Percentiles rank a stretch among this genome's conserved stretches.
These are phyloP conservation scores for Arion vulgaris DNA, from an alignment of 1,140 invertebrate genomes.

Conservation along the genomic window DNA sequence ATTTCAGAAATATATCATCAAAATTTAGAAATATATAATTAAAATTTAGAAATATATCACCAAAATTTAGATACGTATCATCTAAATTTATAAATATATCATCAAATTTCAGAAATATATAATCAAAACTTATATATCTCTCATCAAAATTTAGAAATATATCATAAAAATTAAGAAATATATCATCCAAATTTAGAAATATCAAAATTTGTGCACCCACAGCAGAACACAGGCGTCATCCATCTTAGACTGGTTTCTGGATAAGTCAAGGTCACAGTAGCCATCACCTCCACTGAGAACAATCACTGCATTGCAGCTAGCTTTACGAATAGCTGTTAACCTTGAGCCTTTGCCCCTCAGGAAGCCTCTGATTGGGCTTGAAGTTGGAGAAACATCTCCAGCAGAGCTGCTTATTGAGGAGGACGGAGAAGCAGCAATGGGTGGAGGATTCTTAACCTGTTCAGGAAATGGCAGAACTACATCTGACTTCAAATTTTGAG, in stretches of 20 bases:
- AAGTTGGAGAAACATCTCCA: not conserved
- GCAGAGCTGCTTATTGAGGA: not conserved
- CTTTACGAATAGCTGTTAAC: not conserved
- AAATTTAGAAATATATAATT: too few relatives aligned
- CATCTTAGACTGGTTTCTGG: constrained; percentile 33
- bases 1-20: too few relatives aligned
- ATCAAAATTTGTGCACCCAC: constrained; percentile 65
- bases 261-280: constrained; percentile 59
- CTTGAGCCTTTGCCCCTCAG: not conserved
- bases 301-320: constrained; percentile 61
- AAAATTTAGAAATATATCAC: too few relatives aligned
- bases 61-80: too few relatives aligned
- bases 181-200: too few relatives aligned
- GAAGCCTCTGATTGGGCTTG: not conserved
- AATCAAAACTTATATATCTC: too few relatives aligned
- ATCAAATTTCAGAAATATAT: too few relatives aligned
- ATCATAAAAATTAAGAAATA: too few relatives aligned
- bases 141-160: too few relatives aligned
- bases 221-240: constrained; percentile 61
- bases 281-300: constrained; percentile 67
- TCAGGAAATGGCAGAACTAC: not conserved
- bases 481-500: not conserved
- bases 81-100: too few relatives aligned
- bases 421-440: not conserved
- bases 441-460: not conserved